These are phyloP conservation scores for Pteropus rufus DNA, from an alignment of 2,797 vertebrate genomes.

Conservation along the genomic window DNA sequence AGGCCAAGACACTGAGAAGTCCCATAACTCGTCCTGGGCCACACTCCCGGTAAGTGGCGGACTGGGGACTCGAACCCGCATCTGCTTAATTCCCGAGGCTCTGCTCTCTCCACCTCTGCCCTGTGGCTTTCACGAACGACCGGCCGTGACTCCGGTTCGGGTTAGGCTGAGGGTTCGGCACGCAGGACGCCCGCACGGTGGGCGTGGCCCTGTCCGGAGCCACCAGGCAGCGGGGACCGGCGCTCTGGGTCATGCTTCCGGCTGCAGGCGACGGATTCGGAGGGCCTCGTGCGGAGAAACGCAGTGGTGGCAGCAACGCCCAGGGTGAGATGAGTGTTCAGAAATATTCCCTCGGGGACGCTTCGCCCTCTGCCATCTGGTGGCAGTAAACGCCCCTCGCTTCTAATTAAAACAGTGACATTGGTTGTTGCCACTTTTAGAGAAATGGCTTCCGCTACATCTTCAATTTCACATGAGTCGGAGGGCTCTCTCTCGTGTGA, in stretches of 20 bases:
- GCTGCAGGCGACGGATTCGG: background rate
- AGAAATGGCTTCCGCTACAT: background rate
- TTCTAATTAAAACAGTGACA: background rate
- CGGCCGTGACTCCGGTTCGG: no score
- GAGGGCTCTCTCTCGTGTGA: background rate
- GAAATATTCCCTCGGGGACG: background rate
- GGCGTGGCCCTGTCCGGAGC: rapidly evolving
- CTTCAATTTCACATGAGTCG: background rate
- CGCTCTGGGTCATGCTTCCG: rapidly evolving
- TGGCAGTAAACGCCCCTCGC: background rate
- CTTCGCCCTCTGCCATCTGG: background rate
- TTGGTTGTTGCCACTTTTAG: background rate
- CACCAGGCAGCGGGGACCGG: background rate
- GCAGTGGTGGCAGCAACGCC: background rate
- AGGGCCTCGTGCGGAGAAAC: background rate
- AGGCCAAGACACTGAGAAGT: background rate
- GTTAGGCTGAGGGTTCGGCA: background rate
- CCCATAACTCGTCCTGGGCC: background rate
- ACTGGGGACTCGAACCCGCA: background rate
- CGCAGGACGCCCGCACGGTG: background rate
- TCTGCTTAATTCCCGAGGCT: background rate
- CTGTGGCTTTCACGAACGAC: background rate
- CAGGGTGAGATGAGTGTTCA: slow-evolving; percentile 41
- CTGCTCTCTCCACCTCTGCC: background rate
- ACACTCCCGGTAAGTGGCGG: background rate